Evolutionary conservation across 2,797 vertebrate species (phyloP).

Genomic region (Sebastolobus alascanus): DNA sequence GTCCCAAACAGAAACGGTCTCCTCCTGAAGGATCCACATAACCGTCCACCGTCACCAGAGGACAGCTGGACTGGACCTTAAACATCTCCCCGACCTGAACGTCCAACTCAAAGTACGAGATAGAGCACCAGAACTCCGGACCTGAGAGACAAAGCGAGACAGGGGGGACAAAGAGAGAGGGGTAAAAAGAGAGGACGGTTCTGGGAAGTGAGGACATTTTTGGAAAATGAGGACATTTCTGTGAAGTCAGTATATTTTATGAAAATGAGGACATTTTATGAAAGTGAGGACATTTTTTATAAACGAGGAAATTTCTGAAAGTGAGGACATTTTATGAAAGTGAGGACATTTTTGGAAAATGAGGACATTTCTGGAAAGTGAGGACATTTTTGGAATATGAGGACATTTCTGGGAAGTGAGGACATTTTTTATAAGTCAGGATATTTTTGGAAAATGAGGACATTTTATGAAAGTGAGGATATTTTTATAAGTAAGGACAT

Average conservation of each 20-base stretch:
- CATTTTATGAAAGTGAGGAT: background rate
- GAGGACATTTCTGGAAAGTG: too few relatives aligned
- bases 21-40: constrained; percentile 84
- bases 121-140: constrained; percentile 86
- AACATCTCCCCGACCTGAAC: constrained; percentile 84
- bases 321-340: too few relatives aligned
- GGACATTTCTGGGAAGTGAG: too few relatives aligned
- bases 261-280: too few relatives aligned
- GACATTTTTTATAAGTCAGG: too few relatives aligned
- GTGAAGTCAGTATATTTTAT: too few relatives aligned
- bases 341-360: too few relatives aligned
- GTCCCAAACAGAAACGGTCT: constrained; percentile 82
- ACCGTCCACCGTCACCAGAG: constrained; percentile 81
- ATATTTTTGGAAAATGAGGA: background rate
- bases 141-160: constrained; percentile 60
- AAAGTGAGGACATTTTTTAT: too few relatives aligned
- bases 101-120: constrained; percentile 85
- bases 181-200: background rate
- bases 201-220: background rate
- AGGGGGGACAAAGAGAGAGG: background rate
- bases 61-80: constrained; percentile 82
- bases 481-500: too few relatives aligned
- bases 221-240: too few relatives aligned
- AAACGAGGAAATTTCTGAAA: background rate
- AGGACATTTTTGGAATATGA: too few relatives aligned